Evolutionary conservation across 2,888 invertebrate genomes (phyloP).

Genomic region (Drosophila affinis): DNA sequence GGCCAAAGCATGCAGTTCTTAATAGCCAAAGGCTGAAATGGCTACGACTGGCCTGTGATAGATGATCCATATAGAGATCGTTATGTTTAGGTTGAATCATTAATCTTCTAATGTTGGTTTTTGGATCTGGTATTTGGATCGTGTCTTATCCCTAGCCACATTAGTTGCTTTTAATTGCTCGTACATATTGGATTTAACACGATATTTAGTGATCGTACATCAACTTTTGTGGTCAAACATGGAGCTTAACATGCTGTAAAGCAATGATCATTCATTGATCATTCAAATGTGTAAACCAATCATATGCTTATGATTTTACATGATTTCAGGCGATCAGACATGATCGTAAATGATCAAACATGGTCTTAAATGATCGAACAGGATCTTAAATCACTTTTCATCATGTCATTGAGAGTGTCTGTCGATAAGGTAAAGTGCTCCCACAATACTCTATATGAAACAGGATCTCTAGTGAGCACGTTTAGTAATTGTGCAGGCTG

Average conservation of each 20-base stretch:
- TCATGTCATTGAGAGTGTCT: neutral
- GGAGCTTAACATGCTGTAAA: neutral
- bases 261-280: neutral
- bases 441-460: neutral
- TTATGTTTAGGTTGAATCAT: neutral
- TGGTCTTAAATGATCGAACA: neutral
- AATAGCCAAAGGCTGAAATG: slow-evolving; percentile 11
- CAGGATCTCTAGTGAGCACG: too few species aligned
- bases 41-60: neutral
- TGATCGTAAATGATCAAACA: neutral
- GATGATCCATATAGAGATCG: neutral
- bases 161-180: neutral
- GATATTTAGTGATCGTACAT: slow-evolving; percentile 5
- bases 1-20: neutral
- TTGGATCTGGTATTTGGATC: neutral
- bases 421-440: neutral
- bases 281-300: neutral
- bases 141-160: too few species aligned
- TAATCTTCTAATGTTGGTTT: neutral
- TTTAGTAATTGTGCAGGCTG: neutral
- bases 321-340: neutral
- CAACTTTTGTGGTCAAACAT: neutral
- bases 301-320: neutral
- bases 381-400: neutral
- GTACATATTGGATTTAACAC: slow-evolving; percentile 4